Evolutionary conservation across 2,888 invertebrate species (phyloP).

Genomic region (Cabera pusaria): DNA sequence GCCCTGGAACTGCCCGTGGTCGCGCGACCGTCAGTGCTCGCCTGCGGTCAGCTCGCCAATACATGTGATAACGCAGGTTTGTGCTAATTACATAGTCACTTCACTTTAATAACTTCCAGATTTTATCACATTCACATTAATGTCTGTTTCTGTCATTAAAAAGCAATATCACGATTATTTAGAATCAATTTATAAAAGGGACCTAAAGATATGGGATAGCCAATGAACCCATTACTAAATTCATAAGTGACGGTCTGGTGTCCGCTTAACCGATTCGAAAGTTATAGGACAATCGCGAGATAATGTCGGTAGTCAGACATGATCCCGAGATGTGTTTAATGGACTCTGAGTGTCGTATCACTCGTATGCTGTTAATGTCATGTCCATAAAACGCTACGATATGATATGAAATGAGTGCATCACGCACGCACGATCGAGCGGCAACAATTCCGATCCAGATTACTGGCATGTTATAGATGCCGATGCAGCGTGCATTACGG

Average conservation of each 20-base stretch:
- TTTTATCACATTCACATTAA: constrained; percentile 5
- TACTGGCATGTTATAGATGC: constrained; percentile 11
- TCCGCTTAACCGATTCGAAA: constrained; percentile 48
- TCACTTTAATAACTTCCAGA: constrained; percentile 1
- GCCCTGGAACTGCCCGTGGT: constrained; percentile 79
- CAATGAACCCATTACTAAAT: constrained; percentile 49
- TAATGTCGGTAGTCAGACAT: constrained; percentile 56
- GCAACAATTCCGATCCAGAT: constrained; percentile 21
- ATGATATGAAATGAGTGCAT: constrained; percentile 42
- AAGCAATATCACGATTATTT: constrained; percentile 17
- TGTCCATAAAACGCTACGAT: constrained; percentile 53
- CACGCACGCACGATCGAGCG: constrained; percentile 26
- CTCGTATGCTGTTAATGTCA: constrained; percentile 63
- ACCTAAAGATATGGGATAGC: constrained; percentile 46
- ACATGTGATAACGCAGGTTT: constrained; percentile 63
- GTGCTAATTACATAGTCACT: constrained; percentile 28
- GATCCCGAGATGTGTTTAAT: constrained; percentile 69
- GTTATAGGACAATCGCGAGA: constrained; percentile 55
- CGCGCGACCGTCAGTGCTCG: constrained; percentile 62
- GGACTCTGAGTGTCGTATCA: constrained; percentile 59
- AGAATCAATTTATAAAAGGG: constrained; percentile 37
- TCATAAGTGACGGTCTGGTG: constrained; percentile 44
- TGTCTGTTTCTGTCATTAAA: constrained; percentile 10
- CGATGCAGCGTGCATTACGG: constrained; percentile 14
- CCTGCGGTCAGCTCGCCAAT: constrained; percentile 61